Base-by-base conservation (phyloP, 2,113 vertebrate species). In the Microtus pennsylvanicus region DNA sequence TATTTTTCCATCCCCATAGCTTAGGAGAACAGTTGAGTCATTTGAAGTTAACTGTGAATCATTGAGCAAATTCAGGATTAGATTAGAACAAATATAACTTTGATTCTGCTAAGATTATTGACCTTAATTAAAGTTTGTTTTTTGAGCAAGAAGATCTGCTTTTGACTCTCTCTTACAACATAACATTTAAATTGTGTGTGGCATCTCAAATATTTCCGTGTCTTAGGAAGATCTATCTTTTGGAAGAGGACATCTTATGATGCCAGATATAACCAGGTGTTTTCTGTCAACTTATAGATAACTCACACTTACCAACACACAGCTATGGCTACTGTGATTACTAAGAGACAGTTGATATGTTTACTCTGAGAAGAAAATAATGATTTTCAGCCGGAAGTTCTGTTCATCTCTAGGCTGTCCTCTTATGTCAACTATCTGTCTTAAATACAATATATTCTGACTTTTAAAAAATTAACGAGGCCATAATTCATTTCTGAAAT, bases 41-140 rank as follows among this genome's bases (percentile, higher is more conserved):
- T 91, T 95, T 91, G 83, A 58, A 35, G 82, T 94, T 97, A 97
- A 83, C 85, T 86, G 6, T 97, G 95, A 98, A 77, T 67, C 78
- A 97, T 92, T 90, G 81, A 95, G 89, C 69, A 90, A 90, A 55
- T 96, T 92, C 77, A 94, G 21, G 88, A 42, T 63, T 42, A 97
- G 92, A 92, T 82, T 97, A 88, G 61, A 98, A 83, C 83, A 97
- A 94, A 88, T 21, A 91, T 22, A 97, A 76, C 42, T 93, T 94
- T 97, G 58, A 95, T 93, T 94, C 77, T 92, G 88, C 55, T 83
- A 85, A 75, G 96, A 93, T 96, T 97, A 74, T 93, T 97, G 97
- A 96, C 69, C 94, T 96, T 96, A 93, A 97, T 96, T 96, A 89
- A 94, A 81, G 95, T 96, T 97, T 80, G 0, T 75, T 98, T 97